Base-by-base conservation (phyloP, 2,797 vertebrate species). In the Gouania willdenowi region DNA sequence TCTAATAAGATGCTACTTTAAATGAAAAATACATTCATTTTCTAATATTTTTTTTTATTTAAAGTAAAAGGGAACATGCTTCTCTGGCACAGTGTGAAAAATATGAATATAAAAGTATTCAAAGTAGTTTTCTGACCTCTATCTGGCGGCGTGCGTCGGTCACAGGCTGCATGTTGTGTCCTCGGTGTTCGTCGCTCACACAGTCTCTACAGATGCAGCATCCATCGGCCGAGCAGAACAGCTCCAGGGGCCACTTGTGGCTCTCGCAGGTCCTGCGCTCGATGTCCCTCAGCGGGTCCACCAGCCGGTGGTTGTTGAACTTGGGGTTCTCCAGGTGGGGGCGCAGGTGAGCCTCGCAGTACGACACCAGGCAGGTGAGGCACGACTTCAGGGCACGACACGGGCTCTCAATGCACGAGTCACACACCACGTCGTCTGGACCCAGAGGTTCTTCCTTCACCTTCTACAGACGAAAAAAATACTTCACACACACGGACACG, bases 171-270 rank as follows among this genome's bases (percentile, higher is more conserved):
- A 56, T 41, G 11, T 67, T 26, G 57, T 95, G 91, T 0, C 75
- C 89, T 25, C 9, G 27, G 77, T 94, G 93, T 1, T 83, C 78
- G 4, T 83, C 86, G 0, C 10, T 23, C 20, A 81, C 35, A 1
- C 93, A 94, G 31, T 88, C 83, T 68, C 83, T 82, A 14, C 93
- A 95, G 40, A 93, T 22, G 28, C 91, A 94, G 57, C 50, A 52
- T 34, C 33, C 22, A n/a, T 94, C 90, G 0, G 48, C 45, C 5
- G 35, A 20, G 68, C 93, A 95, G 86, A 87, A 95, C 5, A 89
- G 61, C 1, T 85, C 82, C 70, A 93, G 77, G 0, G 87, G 86
- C 64, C 80, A 75, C 23, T 76, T 77, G 76, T 95, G 93, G 66
- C 29, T 54, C 35, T 87, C 82, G 26, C 93, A 94, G 14, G 79